Evolutionary conservation across 2,797 vertebrate genomes (phyloP).

Genomic region (Gila robusta): DNA sequence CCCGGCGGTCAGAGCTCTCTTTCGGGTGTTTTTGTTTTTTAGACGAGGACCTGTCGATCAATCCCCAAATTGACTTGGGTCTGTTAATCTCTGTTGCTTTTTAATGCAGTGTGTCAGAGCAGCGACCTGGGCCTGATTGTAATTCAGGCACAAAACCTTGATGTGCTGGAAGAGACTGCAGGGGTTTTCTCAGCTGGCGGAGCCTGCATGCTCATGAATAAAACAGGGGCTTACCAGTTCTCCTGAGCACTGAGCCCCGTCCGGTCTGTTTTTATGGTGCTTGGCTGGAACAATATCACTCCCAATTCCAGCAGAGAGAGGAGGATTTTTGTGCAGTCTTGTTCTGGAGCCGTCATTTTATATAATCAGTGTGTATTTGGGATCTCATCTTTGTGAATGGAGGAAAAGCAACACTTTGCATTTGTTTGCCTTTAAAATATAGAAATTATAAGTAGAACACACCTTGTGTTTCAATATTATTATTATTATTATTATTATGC

Average conservation of each 20-base stretch:
- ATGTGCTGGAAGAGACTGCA: conserved; percentile 80
- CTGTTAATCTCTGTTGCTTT: conserved; percentile 76
- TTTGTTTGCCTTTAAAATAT: conserved; percentile 35
- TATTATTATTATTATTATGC: not conserved
- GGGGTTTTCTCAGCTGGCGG: conserved; percentile 82
- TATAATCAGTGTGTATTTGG: conserved; percentile 76
- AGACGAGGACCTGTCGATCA: conserved; percentile 63
- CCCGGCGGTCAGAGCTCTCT: conserved; percentile 48
- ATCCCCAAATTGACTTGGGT: conserved; percentile 65
- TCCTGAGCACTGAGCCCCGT: conserved; percentile 78
- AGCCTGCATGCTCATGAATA: conserved; percentile 87
- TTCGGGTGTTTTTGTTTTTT: conserved; percentile 62
- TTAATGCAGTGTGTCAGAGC: conserved; percentile 67
- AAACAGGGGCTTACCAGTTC: conserved; percentile 85
- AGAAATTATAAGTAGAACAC: not conserved
- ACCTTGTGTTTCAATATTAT: not conserved
- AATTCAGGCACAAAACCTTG: conserved; percentile 76
- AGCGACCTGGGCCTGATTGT: conserved; percentile 67
- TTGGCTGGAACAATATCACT: conserved; percentile 81
- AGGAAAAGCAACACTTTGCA: conserved; percentile 41
- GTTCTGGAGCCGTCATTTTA: conserved; percentile 77
- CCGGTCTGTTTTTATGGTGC: conserved; percentile 84
- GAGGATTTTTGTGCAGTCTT: conserved; percentile 72
- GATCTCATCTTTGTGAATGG: conserved; percentile 69
- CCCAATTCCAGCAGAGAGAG: conserved; percentile 70